Percentiles rank a stretch among this genome's conserved stretches.
Evolutionary conservation across 2,797 vertebrate genomes (phyloP).

Genomic region (Chrysocyon brachyurus): DNA sequence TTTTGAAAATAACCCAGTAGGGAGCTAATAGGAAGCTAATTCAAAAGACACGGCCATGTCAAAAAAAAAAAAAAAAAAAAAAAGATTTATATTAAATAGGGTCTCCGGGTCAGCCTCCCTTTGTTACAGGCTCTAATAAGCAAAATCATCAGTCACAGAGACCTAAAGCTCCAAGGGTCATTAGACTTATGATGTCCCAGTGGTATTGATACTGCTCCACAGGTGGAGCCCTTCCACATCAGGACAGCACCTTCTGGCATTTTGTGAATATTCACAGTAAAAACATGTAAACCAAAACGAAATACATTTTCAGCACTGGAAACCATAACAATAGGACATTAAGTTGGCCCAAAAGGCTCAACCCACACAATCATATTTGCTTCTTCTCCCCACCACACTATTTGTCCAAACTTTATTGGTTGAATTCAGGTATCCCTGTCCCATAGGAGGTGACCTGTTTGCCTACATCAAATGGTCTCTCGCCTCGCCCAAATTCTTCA

Average conservation of each 20-base stretch:
- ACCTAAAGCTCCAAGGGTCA: neutral
- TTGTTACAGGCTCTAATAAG: neutral
- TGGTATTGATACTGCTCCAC: neutral
- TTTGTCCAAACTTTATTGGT: neutral
- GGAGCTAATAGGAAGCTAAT: neutral
- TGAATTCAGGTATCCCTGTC: neutral
- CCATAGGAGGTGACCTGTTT: neutral
- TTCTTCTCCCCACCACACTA: neutral
- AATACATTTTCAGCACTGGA: neutral
- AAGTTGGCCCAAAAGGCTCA: neutral
- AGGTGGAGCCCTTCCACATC: neutral
- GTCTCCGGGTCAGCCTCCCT: neutral
- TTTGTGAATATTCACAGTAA: neutral
- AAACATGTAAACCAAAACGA: neutral
- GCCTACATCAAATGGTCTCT: neutral
- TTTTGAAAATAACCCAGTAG: neutral
- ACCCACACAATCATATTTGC: neutral
- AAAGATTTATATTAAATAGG: neutral
- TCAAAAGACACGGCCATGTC: neutral
- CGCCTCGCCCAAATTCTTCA: neutral
- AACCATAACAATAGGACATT: neutral
- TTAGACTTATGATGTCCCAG: neutral
- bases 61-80: neutral
- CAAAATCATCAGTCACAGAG: neutral
- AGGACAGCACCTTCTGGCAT: neutral